Conservation (phyloP, 2,113 vertebrate species). For the Burhinus oedicnemus region DNA sequence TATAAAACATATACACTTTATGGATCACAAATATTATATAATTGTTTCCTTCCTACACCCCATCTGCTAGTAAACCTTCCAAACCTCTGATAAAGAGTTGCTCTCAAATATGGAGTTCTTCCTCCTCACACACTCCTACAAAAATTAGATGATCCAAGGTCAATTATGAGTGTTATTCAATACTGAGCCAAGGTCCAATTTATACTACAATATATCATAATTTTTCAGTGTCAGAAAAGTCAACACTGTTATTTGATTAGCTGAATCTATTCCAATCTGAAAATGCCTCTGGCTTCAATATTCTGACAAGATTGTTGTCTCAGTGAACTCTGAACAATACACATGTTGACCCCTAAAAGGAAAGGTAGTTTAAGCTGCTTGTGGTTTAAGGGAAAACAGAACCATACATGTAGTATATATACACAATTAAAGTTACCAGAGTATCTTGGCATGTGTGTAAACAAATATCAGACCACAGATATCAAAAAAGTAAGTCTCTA, state of each 20-base stretch:
- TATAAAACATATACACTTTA: background rate
- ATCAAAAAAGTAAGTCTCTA: background rate
- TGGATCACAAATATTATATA: background rate
- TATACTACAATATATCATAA: conserved; percentile 30
- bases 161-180: background rate
- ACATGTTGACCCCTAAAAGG: background rate
- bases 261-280: conserved; percentile 38
- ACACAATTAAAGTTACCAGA: background rate
- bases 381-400: background rate
- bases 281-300: conserved; percentile 35
- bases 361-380: background rate
- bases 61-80: background rate
- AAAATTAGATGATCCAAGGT: conserved; percentile 27
- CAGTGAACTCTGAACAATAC: conserved; percentile 26
- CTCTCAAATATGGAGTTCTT: background rate
- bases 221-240: conserved; percentile 55
- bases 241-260: conserved; percentile 29
- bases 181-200: background rate
- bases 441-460: background rate
- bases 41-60: background rate
- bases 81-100: background rate
- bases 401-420: background rate
- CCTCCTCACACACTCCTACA: background rate
- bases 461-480: background rate
- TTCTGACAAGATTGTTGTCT: background rate